phyloP scores from a whole-genome alignment of 2,113 vertebrate species.

The Chaetops frenatus region DNA sequence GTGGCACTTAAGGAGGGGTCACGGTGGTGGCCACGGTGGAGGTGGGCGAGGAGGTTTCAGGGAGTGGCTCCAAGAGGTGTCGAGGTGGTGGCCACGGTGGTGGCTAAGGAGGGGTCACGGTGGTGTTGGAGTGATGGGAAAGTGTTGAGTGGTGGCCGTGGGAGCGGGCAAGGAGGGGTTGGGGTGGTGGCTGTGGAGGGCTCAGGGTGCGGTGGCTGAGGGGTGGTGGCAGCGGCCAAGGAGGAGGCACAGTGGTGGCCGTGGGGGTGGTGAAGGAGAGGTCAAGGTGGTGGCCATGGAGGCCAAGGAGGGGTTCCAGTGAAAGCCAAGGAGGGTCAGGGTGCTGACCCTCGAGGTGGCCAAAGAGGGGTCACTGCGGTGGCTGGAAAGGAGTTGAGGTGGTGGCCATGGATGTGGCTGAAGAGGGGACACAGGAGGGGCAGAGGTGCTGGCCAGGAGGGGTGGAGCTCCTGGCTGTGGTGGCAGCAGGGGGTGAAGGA shows the following conservation, averaged over 20 bases:
- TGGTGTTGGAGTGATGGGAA: neutral
- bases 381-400: fast-evolving
- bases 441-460: neutral
- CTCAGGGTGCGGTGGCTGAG: neutral
- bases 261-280: neutral
- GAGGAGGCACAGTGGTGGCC: neutral
- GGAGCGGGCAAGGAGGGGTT: neutral
- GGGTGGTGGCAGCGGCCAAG: neutral
- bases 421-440: neutral
- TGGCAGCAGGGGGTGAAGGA: neutral
- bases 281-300: neutral
- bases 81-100: too few species aligned
- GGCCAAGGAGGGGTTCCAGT: fast-evolving
- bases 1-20: neutral
- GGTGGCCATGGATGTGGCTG: neutral
- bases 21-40: neutral
- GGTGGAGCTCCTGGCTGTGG: neutral
- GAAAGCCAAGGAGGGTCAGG: neutral
- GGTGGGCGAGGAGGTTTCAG: neutral
- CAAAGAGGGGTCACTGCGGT: neutral
- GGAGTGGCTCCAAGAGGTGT: neutral
- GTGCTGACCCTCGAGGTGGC: neutral
- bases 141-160: neutral
- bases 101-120: neutral
- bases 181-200: neutral